phyloP scores from a whole-genome alignment of 2,113 vertebrate genomes.

The Tragelaphus strepsiceros region DNA sequence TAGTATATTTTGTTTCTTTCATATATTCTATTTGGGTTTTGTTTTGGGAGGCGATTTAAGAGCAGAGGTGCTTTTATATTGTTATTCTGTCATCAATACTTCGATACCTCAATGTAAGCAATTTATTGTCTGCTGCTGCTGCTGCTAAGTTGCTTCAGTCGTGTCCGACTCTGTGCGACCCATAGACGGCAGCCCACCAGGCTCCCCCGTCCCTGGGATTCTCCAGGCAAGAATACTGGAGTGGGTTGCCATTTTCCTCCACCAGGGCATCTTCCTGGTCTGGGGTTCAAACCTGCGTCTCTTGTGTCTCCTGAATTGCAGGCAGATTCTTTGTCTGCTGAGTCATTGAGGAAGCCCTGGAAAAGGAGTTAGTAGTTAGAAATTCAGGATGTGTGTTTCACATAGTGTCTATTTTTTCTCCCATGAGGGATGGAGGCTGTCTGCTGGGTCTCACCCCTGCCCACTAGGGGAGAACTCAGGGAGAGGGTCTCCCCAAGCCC shows the following conservation, averaged over 20 bases:
- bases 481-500: constrained; percentile 45
- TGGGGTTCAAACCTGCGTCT: not conserved
- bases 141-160: too few relatives aligned
- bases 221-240: not conserved
- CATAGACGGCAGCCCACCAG: not conserved
- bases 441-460: constrained; percentile 55
- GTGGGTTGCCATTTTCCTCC: not conserved
- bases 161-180: too few relatives aligned
- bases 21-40: not conserved
- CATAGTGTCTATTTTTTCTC: not conserved
- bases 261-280: not conserved
- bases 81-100: not conserved
- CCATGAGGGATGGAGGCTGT: constrained; percentile 44
- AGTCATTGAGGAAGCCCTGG: not conserved
- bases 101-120: not conserved
- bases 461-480: not conserved
- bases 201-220: not conserved
- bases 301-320: not conserved
- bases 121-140: not conserved
- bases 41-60: not conserved
- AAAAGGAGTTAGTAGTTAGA: not conserved
- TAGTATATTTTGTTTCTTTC: not conserved
- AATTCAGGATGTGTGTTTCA: not conserved
- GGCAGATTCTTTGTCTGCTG: not conserved
- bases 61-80: not conserved